Base-by-base conservation (phyloP, 2,888 invertebrate genomes). In the Macroteleia sp. region DNA sequence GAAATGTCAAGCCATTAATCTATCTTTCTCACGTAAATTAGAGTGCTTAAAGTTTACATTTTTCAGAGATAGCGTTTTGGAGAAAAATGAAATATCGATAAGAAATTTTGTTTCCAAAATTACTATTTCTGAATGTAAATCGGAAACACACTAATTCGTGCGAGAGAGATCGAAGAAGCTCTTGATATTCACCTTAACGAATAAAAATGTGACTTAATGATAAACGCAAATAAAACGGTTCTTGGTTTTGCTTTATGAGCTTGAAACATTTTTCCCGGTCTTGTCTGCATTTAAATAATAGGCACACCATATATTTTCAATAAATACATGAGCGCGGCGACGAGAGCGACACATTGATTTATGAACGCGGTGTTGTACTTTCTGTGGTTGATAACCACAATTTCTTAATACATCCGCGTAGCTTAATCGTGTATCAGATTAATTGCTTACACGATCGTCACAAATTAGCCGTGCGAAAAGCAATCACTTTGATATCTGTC, bases 291-390 rank as follows among this genome's bases (percentile, higher is more conserved):
- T 70, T 70, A 44, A 61, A 61, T 70, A 70, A 54, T 61, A 52
- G 44, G n/a, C 20, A 44, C 54, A 36, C 52, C 61, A 61, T 61
- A 32, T 41, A 70, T 70, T 70, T 70, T 77, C 70, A 64, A 77
- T 77, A 77, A 79, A 67, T 61, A 52, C 59, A 48, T 50, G 39
- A 39, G 56, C 62, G 52, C 52, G 76, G 52, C 78, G 75, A 71
- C 75, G 57, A 59, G 61, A 79, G 57, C 46, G 77, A 79, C 80
- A 79, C 69, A 22, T 70, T 82, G 82, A 81, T 81, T 74, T 81
- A 82, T 71, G 77, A 50, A 14, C 30, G 20, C 25, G 44, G 57
- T 44, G 28, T 28, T 50, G 62, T 36, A 62, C 62, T 71, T 71
- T 62, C 22, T 62, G 71, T 62, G 32, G 54, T 52, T 54, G 39